Evolutionary conservation across 2,797 vertebrate genomes (phyloP), one percentile per base, ranked within the genome.

Genomic region (Podargus strigoides): DNA sequence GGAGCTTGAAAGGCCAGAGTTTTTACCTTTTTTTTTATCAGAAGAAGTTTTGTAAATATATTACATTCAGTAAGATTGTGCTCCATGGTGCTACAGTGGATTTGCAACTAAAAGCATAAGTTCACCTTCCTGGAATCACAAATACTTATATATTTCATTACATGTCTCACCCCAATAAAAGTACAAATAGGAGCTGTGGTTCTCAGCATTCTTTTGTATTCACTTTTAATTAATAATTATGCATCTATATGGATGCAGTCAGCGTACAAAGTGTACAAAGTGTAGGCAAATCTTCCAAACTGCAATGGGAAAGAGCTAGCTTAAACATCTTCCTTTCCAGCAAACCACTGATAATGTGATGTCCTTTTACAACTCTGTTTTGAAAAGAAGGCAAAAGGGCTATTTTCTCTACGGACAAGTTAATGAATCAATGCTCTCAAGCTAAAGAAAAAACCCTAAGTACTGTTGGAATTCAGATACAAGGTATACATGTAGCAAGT

Each of bases 21-120:
- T 11, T 59, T 52, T 50, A 37, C 4, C 28, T 78, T 81, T 46
- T 81, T 46, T 42, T 36, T 85, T 68, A 24, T 27, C 15, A 42
- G 7, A 27, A 5, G 14, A 56, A 28, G 28, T 64, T 82, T 56
- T 4, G 3, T 72, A 72, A 79, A 64, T 52, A 41, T 9, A 2
- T 6, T 49, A 8, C 24, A 36, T 67, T 63, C 11, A 22, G 9
- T 64, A n/a, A 64, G 13, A 27, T 22, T 75, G 4, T 36, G 18
- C 0, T 1, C 12, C 18, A 27, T 2, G 1, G 24, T 75, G 47
- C 64, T 68, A 21, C 20, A 63, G 47, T n/a, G 32, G 18, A 24
- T 68, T 63, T 83, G 9, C 28, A 85, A 52, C 14, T 47, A 12
- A 36, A 76, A 12, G 10, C 6, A 1, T 44, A 79, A 46, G 3